Evolutionary conservation across 2,888 invertebrate species (phyloP), one percentile per base, ranked within the genome.

Genomic region (Ophion obscuratus): DNA sequence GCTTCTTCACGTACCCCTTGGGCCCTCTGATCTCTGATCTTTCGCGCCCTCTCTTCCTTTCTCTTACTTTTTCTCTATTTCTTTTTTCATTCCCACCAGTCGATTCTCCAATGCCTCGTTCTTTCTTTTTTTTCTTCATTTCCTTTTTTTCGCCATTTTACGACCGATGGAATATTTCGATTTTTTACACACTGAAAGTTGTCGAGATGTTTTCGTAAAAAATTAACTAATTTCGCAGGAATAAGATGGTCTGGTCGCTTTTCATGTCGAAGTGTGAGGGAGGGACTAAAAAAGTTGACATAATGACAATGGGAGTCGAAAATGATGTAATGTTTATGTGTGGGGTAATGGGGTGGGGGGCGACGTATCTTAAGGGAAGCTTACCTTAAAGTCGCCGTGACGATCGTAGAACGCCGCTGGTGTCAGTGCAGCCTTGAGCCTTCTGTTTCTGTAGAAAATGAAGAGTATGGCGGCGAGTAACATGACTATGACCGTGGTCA

Each of bases 401-500:
- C 93, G 91, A 82, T 92, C 91, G 84, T 91, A 93, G 87, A 93
- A 93, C 53, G 90, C 91, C 61, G 90, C 90, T 70, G 94, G 92
- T 31, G 90, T 86, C 11, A 92, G 91, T 27, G 94, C 92, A 76
- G 94, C 93, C 89, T 95, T 95, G 67, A 95, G 92, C 87, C 95
- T 95, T 90, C 96, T 95, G 92, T 96, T 96, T 88, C 96, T 94
- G 88, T 96, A 95, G 90, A 96, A 96, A 94, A 97, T 96, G 94
- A 97, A 96, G 88, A 96, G 95, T 92, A 97, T 97, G 86, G 96
- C 96, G 68, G 96, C 96, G 87, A 96, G 95, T 83, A 97, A 95
- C 91, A 97, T 95, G 87, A 97, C 94, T 91, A 97, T 97, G 90
- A 97, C 96, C 76, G 97, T 96, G 66, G 96, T 96, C 90, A 97